These are phyloP conservation scores for Slavum lentiscoides DNA, from an alignment of 2,888 invertebrate species.

Conservation along the genomic window DNA sequence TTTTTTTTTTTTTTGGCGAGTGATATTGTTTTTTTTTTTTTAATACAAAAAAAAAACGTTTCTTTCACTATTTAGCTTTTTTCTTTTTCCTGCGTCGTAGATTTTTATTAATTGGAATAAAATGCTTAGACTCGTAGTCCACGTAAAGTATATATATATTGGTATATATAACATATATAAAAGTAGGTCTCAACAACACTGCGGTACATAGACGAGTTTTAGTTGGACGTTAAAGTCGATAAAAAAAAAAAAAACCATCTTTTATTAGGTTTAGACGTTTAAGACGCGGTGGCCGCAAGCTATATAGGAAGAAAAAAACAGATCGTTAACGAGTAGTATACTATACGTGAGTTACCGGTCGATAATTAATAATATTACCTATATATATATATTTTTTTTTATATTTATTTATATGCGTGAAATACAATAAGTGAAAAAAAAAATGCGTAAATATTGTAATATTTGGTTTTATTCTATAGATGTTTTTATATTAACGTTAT, in stretches of 20 bases:
- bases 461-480: too few species aligned
- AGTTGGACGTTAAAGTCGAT: constrained; percentile 17
- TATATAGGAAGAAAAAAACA: background rate
- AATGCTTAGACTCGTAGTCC: background rate
- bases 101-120: constrained; percentile 6
- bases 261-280: constrained; percentile 27
- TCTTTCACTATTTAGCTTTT: background rate
- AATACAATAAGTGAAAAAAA: background rate
- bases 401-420: too few species aligned
- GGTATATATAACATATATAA: background rate
- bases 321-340: background rate
- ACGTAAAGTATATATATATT: background rate
- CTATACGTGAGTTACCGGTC: background rate
- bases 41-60: background rate
- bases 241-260: background rate
- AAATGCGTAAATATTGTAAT: background rate
- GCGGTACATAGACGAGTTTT: constrained; percentile 5
- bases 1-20: background rate
- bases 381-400: background rate
- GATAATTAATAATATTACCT: constrained; percentile 7
- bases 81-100: background rate
- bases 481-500: too few species aligned
- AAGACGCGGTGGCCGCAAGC: background rate
- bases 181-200: background rate
- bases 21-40: background rate